Evolutionary conservation across 2,888 invertebrate species (phyloP).

Genomic region (Boloria selene): DNA sequence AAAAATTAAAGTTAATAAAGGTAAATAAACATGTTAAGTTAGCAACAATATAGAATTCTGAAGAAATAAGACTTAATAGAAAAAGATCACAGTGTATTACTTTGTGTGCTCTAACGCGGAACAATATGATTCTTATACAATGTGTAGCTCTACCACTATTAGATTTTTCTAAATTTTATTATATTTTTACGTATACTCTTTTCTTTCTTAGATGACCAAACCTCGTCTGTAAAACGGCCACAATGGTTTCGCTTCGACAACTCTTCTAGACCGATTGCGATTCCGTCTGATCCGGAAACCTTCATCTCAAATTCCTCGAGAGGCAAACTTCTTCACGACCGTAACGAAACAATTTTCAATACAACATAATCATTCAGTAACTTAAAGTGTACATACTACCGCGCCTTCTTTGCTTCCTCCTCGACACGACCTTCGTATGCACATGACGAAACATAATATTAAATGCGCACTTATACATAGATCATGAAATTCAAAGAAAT

Average conservation of each 20-base stretch:
- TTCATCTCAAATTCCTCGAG: slow-evolving; percentile 22
- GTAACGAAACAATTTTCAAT: slow-evolving; percentile 11
- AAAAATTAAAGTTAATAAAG: too few relatives aligned
- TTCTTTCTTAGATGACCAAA: background rate
- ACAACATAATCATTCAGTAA: slow-evolving; percentile 5
- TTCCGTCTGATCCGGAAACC: slow-evolving; percentile 1
- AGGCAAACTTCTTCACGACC: slow-evolving; percentile 28
- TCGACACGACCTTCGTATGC: slow-evolving; percentile 2
- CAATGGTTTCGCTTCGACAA: background rate
- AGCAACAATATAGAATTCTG: background rate
- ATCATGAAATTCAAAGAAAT: slow-evolving; percentile 7
- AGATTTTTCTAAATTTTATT: background rate
- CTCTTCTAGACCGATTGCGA: slow-evolving; percentile 13
- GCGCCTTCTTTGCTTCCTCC: background rate
- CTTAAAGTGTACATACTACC: slow-evolving; percentile 3
- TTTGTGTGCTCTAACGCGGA: background rate
- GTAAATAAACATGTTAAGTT: too few relatives aligned
- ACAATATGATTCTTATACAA: background rate
- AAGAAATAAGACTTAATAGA: background rate
- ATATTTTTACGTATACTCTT: background rate
- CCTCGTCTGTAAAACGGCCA: background rate
- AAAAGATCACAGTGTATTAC: background rate
- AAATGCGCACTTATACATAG: slow-evolving; percentile 30
- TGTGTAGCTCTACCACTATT: slow-evolving; percentile 3
- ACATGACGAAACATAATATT: slow-evolving; percentile 17